Evolutionary conservation across 2,113 vertebrate species (phyloP).

Genomic region (Chionis minor): DNA sequence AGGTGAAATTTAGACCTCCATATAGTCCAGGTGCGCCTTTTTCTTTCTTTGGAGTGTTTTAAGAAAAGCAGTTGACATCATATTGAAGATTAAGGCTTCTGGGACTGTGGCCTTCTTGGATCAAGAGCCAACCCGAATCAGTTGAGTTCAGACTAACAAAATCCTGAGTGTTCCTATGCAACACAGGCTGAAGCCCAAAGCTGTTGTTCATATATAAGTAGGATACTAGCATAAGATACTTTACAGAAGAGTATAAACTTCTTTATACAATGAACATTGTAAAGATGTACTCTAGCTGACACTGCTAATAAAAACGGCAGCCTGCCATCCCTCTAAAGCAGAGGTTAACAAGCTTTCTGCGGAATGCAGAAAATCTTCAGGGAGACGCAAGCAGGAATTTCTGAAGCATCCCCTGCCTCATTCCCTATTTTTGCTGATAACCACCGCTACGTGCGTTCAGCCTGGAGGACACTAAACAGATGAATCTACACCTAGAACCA

Average conservation of each 20-base stretch:
- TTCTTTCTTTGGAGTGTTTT: not conserved
- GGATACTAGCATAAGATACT: not conserved
- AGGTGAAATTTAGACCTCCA: not conserved
- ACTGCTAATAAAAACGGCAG: not conserved
- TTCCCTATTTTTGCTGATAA: slow-evolving; percentile 53
- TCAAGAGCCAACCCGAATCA: not conserved
- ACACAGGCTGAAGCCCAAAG: not conserved
- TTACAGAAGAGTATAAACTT: not conserved
- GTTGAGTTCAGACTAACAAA: not conserved
- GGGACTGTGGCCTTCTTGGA: not conserved
- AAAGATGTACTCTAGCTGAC: not conserved
- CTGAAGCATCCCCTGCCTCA: not conserved
- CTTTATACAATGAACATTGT: not conserved
- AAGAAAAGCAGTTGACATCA: not conserved
- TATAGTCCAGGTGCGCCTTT: not conserved
- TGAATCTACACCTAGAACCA: slow-evolving; percentile 9
- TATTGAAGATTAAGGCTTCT: not conserved
- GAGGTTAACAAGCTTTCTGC: not conserved
- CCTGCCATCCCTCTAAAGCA: not conserved
- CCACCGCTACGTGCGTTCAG: not conserved
- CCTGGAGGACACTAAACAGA: not conserved
- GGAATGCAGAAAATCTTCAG: slow-evolving; percentile 20
- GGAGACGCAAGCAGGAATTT: not conserved
- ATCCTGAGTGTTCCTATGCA: not conserved
- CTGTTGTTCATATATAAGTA: not conserved